These are phyloP conservation scores for Agonopterix heracliana DNA, from an alignment of 2,888 invertebrate genomes.

Conservation along the genomic window DNA sequence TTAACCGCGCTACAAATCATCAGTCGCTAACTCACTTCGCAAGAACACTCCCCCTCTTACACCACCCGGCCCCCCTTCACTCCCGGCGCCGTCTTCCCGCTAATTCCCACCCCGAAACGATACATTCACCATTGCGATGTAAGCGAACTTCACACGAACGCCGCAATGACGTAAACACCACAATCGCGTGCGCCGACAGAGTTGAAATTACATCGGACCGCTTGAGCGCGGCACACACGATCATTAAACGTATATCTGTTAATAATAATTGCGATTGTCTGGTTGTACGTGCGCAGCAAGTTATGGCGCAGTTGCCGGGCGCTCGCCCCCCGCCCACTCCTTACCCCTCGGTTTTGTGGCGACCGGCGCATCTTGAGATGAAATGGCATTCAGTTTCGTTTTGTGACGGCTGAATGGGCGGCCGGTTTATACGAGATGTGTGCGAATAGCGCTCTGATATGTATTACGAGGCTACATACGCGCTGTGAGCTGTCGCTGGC, in stretches of 20 bases:
- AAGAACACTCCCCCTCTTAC: conserved; percentile 31
- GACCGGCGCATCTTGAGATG: conserved; percentile 52
- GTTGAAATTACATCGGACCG: conserved; percentile 37
- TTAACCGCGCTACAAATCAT: conserved; percentile 64
- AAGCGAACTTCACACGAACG: conserved; percentile 46
- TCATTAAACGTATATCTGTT: conserved; percentile 70
- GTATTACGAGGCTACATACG: conserved; percentile 10
- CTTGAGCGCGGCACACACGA: conserved; percentile 49
- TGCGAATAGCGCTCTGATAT: conserved; percentile 36
- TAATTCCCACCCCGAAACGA: conserved; percentile 48
- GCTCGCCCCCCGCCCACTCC: conserved; percentile 28
- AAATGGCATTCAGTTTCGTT: conserved; percentile 59
- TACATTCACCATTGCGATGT: conserved; percentile 30
- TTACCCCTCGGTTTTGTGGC: conserved; percentile 39
- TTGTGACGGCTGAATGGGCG: conserved; percentile 50
- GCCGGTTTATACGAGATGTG: conserved; percentile 38
- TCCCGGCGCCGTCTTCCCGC: conserved; percentile 35
- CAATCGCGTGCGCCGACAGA: conserved; percentile 38
- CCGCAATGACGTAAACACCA: conserved; percentile 37
- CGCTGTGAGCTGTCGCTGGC: neutral
- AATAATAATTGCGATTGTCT: conserved; percentile 73
- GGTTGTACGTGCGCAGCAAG: conserved; percentile 65
- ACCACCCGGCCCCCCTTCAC: conserved; percentile 13
- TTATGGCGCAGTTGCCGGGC: conserved; percentile 66
- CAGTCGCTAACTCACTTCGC: conserved; percentile 51